phyloP scores from a whole-genome alignment of 1,140 invertebrate species.

The Camponotus floridanus region DNA sequence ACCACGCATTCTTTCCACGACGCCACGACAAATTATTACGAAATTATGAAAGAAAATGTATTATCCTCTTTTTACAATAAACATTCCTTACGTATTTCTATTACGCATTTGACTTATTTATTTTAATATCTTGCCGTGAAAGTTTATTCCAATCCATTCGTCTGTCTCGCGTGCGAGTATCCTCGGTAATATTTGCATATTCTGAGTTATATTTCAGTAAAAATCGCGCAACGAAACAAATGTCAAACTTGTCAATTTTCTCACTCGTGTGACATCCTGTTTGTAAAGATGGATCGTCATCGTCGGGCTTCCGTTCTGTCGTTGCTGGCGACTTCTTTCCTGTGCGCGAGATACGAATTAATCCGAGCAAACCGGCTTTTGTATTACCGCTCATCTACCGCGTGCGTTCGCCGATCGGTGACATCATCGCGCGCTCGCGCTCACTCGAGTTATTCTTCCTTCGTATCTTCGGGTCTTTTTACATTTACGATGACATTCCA shows the following conservation, averaged over 20 bases:
- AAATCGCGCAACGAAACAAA: too few relatives aligned
- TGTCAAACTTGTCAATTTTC: too few relatives aligned
- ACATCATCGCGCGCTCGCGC: conserved; percentile 45
- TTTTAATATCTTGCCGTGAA: too few relatives aligned
- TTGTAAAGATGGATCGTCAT: conserved; percentile 8
- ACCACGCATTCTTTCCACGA: background rate
- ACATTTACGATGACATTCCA: conserved; percentile 77
- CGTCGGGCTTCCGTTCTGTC: conserved; percentile 27
- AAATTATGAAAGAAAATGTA: too few relatives aligned
- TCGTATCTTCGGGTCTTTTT: conserved; percentile 64
- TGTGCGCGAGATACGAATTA: conserved; percentile 44
- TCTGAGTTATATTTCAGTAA: too few relatives aligned
- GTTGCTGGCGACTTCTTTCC: conserved; percentile 45
- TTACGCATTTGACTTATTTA: too few relatives aligned
- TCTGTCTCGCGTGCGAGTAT: too few relatives aligned
- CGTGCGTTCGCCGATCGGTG: conserved; percentile 51
- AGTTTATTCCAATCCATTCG: too few relatives aligned
- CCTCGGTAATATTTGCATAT: too few relatives aligned
- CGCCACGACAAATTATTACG: too few relatives aligned
- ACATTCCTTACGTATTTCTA: background rate
- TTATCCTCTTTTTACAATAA: background rate
- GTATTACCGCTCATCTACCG: conserved; percentile 51
- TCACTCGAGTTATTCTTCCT: conserved; percentile 49
- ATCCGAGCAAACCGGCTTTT: conserved; percentile 56
- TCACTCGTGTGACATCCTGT: background rate